Evolutionary conservation across 2,888 invertebrate genomes (phyloP).

Genomic region (Glaucopsyche alexis): DNA sequence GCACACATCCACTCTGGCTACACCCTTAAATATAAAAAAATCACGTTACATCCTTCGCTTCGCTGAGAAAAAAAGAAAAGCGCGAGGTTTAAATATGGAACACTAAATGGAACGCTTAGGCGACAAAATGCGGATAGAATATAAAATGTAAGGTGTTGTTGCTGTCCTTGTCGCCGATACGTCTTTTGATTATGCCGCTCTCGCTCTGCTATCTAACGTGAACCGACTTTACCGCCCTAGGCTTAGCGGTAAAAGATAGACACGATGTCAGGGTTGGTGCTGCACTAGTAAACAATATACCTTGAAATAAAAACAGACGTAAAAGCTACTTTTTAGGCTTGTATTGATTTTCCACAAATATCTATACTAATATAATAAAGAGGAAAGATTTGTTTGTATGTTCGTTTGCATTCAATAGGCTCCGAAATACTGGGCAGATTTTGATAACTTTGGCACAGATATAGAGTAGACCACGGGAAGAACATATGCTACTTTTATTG

Average conservation of each 20-base stretch:
- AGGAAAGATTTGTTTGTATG: too few relatives aligned
- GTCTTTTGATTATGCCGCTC: constrained; percentile 51
- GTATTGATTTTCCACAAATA: background rate
- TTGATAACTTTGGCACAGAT: too few relatives aligned
- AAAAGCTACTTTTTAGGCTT: background rate
- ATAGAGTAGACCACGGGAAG: too few relatives aligned
- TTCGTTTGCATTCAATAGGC: too few relatives aligned
- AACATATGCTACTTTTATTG: too few relatives aligned
- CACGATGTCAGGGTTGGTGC: constrained; percentile 66
- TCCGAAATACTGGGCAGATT: too few relatives aligned
- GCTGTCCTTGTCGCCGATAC: constrained; percentile 57
- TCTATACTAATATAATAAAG: too few relatives aligned
- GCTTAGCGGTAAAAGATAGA: constrained; percentile 79
- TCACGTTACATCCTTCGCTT: constrained; percentile 67
- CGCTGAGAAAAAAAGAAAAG: constrained; percentile 68
- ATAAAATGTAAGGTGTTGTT: constrained; percentile 73
- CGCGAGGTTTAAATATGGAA: constrained; percentile 78
- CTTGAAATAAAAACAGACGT: constrained; percentile 16
- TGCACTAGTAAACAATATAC: constrained; percentile 34
- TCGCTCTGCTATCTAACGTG: constrained; percentile 66
- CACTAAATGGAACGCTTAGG: constrained; percentile 81
- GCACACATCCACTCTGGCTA: constrained; percentile 63
- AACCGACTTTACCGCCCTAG: constrained; percentile 72
- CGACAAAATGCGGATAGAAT: constrained; percentile 80
- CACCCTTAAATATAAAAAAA: constrained; percentile 65